Conservation (phyloP, 1,140 invertebrate genomes). For the Chionoecetes opilio region DNA sequence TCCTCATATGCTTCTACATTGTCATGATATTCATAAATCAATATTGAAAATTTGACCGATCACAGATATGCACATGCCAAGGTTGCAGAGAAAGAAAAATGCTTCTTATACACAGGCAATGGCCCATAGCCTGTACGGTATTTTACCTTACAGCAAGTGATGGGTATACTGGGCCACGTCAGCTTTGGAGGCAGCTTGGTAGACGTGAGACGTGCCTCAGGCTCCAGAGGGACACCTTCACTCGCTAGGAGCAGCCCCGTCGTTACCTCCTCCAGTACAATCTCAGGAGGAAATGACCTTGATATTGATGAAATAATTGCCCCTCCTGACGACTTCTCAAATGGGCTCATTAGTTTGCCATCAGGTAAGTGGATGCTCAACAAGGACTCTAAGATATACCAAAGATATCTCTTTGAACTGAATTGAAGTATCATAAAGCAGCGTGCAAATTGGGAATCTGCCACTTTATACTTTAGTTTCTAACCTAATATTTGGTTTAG, state of each 20-base stretch:
- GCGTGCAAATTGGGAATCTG: too few relatives aligned
- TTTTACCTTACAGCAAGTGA: constrained; percentile 67
- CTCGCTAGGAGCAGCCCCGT: constrained; percentile 59
- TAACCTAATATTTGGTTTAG: too few relatives aligned
- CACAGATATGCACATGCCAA: not conserved
- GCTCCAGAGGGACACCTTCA: constrained; percentile 59
- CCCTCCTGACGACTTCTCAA: constrained; percentile 61
- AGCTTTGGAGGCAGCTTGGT: constrained; percentile 45
- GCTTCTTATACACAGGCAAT: not conserved
- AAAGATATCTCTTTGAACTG: too few relatives aligned
- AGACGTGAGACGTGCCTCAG: constrained; percentile 38
- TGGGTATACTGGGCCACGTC: constrained; percentile 20
- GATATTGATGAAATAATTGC: constrained; percentile 55
- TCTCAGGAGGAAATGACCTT: constrained; percentile 39
- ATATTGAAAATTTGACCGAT: not conserved
- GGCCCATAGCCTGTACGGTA: not conserved
- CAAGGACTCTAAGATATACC: not conserved
- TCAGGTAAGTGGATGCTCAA: not conserved
- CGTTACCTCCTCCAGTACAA: constrained; percentile 64
- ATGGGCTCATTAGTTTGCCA: constrained; percentile 4
- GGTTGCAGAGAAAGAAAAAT: not conserved
- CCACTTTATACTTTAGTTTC: too few relatives aligned
- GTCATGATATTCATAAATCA: not conserved
- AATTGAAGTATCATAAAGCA: too few relatives aligned
- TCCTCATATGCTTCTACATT: constrained; percentile 1